Percentiles rank a stretch among this genome's conserved stretches.
Conservation (phyloP, 2,113 vertebrate species). For the Willisornis vidua region DNA sequence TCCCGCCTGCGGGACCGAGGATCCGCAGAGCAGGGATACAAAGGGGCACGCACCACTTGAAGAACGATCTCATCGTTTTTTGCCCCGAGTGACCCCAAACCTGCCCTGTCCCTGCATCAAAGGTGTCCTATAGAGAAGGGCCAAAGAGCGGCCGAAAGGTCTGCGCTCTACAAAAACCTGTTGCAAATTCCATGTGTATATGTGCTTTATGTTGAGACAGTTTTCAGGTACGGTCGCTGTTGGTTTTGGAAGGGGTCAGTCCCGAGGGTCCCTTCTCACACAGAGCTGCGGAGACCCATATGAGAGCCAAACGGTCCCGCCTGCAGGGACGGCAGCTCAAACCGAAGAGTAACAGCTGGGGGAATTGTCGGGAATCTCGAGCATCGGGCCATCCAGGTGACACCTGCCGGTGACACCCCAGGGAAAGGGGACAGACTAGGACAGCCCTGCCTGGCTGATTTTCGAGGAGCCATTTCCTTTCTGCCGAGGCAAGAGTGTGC, state of each 20-base stretch:
- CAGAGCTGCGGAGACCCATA: background rate
- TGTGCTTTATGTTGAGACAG: background rate
- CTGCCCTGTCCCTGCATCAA: background rate
- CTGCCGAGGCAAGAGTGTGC: background rate
- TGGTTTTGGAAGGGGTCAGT: background rate
- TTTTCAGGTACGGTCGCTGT: background rate
- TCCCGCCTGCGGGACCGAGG: background rate
- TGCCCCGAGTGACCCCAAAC: background rate
- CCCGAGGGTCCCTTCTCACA: background rate
- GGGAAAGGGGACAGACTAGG: background rate
- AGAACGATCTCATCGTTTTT: background rate
- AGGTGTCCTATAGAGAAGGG: background rate
- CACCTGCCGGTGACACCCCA: background rate
- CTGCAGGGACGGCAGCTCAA: background rate
- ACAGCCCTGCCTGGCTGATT: background rate
- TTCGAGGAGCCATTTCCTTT: background rate
- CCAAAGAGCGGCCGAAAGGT: background rate
- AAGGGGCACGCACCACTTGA: background rate
- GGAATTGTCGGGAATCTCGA: background rate
- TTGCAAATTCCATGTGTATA: fast-evolving
- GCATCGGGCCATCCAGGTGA: background rate
- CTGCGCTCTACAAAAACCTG: background rate
- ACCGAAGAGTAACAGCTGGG: background rate
- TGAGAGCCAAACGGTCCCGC: background rate
- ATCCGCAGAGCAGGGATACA: background rate